Evolutionary conservation across 1,140 invertebrate genomes (phyloP).

Genomic region (Drosophila triauraria): DNA sequence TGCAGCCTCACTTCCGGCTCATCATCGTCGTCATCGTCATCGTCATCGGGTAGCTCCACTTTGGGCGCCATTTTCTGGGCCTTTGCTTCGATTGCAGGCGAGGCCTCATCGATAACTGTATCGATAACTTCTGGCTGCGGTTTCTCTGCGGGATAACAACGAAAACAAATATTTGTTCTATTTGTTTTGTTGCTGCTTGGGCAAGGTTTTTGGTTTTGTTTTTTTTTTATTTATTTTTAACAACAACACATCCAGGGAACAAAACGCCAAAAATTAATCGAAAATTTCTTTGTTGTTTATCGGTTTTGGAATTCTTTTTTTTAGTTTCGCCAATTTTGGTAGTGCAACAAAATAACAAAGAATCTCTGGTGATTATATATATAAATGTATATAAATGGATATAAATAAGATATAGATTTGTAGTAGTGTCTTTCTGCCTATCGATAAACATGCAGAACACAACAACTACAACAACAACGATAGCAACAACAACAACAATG

Average conservation of each 20-base stretch:
- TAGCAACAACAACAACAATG: slow-evolving; percentile 45
- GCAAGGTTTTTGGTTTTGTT: slow-evolving; percentile 28
- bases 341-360: slow-evolving; percentile 58
- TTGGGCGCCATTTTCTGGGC: slow-evolving; percentile 34
- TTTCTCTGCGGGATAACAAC: slow-evolving; percentile 72
- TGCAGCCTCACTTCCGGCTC: neutral
- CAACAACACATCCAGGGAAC: slow-evolving; percentile 81
- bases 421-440: slow-evolving; percentile 37
- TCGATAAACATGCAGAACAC: slow-evolving; percentile 72
- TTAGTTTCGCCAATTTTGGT: slow-evolving; percentile 43
- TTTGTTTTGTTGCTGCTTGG: slow-evolving; percentile 67
- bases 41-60: slow-evolving; percentile 61
- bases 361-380: slow-evolving; percentile 19
- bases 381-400: neutral
- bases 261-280: slow-evolving; percentile 81
- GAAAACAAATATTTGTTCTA: slow-evolving; percentile 68
- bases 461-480: slow-evolving; percentile 50
- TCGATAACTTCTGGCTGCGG: neutral
- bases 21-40: slow-evolving; percentile 8
- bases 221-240: slow-evolving; percentile 36
- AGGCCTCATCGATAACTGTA: slow-evolving; percentile 3
- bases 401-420: neutral
- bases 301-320: slow-evolving; percentile 16
- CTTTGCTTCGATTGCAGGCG: slow-evolving; percentile 1
- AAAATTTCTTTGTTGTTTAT: slow-evolving; percentile 59